Evolutionary conservation across 2,888 invertebrate genomes (phyloP), one percentile per base, ranked within the genome.

Genomic region (Aelia acuminata): DNA sequence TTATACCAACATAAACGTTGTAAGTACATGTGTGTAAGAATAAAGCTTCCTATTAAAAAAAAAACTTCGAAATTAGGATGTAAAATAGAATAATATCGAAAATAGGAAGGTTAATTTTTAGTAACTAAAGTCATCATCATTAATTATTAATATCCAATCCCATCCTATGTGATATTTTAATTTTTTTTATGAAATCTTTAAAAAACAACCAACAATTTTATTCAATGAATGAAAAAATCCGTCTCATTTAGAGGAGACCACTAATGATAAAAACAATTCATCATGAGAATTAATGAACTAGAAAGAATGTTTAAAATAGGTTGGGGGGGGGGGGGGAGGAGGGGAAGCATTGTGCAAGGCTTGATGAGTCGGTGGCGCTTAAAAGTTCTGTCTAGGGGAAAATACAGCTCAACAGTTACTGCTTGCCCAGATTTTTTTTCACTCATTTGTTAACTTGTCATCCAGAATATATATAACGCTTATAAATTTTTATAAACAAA

Each of bases 281-380:
- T 70, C 35, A 31, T 35, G 31, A 35, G 63, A 70, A 70, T 70
- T 35, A 70, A 70, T 70, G 63, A 70, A 70, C 31, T 35, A 70
- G 1, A 70, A 31, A 35, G 63, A 70, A 5, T 35, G 20, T 70
- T 70, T 70, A 15, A 70, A 70, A 18, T 18, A 7, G 7, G 35
- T 18, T 31, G 35, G 31, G 26, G 63, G 3, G 20, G 35, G 63
- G 4, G 26, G 3, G 57, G 31, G 26, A 35, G 3, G 20, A 20
- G 63, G 4, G 26, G 3, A 26, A 57, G 57, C 10, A 57, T 57
- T 57, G 53, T 53, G 53, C 53, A n/a, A 26, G n/a, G 8, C 53
- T 53, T 53, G 53, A 53, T 53, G 57, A 57, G 57, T 26, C n/a
- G 57, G 3, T 2, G 26, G 3, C 13, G 11, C 57, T 57, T 26